A percentile compares a stretch with the other conserved stretches of the same genome.
Conservation (phyloP, 2,113 vertebrate genomes). For the Notarius quadriscutis region DNA sequence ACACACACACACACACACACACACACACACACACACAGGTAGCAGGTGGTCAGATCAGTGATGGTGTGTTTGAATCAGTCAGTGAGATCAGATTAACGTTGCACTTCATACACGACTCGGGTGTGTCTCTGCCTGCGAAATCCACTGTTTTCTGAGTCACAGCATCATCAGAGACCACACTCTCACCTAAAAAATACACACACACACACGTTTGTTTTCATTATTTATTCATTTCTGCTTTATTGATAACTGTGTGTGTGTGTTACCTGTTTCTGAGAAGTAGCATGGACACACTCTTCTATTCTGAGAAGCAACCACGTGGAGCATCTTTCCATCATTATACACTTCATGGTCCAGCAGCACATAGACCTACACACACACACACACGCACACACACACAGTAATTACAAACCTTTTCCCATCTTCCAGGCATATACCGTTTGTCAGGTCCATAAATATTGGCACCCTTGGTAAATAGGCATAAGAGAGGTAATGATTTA, state of each 20-base stretch:
- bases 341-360: constrained; percentile 63
- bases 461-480: background rate
- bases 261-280: constrained; percentile 67
- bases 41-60: background rate
- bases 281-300: constrained; percentile 64
- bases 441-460: background rate
- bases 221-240: background rate
- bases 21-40: background rate
- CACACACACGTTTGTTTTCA: background rate
- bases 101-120: constrained; percentile 15
- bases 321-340: constrained; percentile 50
- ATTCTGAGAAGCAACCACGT: constrained; percentile 58
- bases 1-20: constrained; percentile 1
- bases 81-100: constrained; percentile 47
- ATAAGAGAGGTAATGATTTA: background rate
- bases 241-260: constrained; percentile 5
- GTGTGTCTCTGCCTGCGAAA: constrained; percentile 40
- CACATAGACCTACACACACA: constrained; percentile 71
- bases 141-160: constrained; percentile 50
- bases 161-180: constrained; percentile 48
- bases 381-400: constrained; percentile 27
- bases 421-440: background rate
- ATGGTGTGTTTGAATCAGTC: constrained; percentile 41
- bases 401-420: too few relatives aligned
- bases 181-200: constrained; percentile 54